These are phyloP conservation scores for Metallyticus violacea DNA, from an alignment of 2,888 invertebrate genomes.

Conservation along the genomic window DNA sequence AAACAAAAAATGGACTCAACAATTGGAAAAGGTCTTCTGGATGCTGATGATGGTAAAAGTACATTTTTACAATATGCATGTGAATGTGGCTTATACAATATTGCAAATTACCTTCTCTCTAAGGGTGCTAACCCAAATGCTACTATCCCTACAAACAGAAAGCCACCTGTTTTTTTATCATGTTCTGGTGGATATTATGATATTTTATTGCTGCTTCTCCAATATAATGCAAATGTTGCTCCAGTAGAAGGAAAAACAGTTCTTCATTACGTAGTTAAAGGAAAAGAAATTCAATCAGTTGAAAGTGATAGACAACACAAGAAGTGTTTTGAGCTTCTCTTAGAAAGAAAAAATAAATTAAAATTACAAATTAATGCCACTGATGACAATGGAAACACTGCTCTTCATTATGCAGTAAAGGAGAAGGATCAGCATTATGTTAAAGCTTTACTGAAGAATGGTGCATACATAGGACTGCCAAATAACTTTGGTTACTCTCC, in stretches of 20 bases:
- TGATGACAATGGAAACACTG: slow-evolving; percentile 16
- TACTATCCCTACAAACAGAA: background rate
- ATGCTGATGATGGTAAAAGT: slow-evolving; percentile 5
- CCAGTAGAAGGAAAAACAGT: background rate
- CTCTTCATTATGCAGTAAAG: slow-evolving; percentile 19
- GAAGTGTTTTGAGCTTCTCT: background rate
- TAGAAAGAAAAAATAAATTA: background rate
- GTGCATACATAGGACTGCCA: slow-evolving; percentile 6
- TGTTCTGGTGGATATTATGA: background rate
- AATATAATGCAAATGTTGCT: background rate
- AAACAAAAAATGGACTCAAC: background rate
- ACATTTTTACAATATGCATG: slow-evolving; percentile 19
- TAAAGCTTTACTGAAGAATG: background rate
- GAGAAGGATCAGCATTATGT: slow-evolving; percentile 8
- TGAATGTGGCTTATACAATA: background rate
- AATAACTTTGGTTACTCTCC: slow-evolving; percentile 16
- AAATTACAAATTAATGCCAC: slow-evolving; percentile 5
- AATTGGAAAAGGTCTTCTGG: background rate
- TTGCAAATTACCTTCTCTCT: background rate
- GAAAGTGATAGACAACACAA: background rate
- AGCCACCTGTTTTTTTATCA: slow-evolving; percentile 10
- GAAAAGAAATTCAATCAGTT: background rate
- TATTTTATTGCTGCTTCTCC: background rate
- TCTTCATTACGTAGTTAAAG: background rate
- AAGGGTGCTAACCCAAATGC: slow-evolving; percentile 16